Conservation (phyloP, 2,888 invertebrate species). For the Orchestes rusci region DNA sequence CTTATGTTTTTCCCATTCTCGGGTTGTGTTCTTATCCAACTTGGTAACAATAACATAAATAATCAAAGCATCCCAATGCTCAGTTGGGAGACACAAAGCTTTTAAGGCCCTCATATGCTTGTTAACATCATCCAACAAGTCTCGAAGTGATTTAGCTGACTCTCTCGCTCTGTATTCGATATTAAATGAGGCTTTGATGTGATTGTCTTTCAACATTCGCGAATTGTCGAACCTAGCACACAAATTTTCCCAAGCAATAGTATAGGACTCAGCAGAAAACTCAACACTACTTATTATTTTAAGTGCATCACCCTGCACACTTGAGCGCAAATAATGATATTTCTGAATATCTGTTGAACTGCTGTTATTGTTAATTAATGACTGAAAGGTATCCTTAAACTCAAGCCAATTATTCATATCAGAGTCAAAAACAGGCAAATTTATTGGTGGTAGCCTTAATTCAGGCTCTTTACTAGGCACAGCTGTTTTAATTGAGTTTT, state of each 20-base stretch:
- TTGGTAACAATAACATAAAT: conserved; percentile 1
- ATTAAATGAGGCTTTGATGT: conserved; percentile 5
- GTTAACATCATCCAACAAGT: conserved; percentile 2
- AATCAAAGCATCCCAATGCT: conserved; percentile 1
- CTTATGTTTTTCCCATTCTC: conserved; percentile 5
- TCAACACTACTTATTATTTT: not conserved
- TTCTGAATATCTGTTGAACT: not conserved
- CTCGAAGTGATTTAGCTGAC: not conserved
- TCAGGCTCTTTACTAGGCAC: not conserved
- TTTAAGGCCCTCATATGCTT: conserved; percentile 3
- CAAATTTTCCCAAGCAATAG: conserved; percentile 1
- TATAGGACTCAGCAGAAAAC: conserved; percentile 2
- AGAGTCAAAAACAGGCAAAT: not conserved
- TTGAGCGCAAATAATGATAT: conserved; percentile 3
- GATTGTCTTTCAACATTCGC: not conserved
- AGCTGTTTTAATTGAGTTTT: not conserved
- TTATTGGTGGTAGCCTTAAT: conserved; percentile 2
- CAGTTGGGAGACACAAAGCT: not conserved
- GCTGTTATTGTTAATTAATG: not conserved
- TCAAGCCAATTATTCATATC: not conserved
- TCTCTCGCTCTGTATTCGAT: not conserved
- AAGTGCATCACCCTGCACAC: conserved; percentile 2
- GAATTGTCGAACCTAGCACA: conserved; percentile 4
- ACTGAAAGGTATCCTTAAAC: conserved; percentile 3
- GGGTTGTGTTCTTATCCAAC: conserved; percentile 2